Evolutionary conservation across 1,140 invertebrate species (phyloP), one percentile per base, ranked within the genome.

Genomic region (Bactericera cockerelli): DNA sequence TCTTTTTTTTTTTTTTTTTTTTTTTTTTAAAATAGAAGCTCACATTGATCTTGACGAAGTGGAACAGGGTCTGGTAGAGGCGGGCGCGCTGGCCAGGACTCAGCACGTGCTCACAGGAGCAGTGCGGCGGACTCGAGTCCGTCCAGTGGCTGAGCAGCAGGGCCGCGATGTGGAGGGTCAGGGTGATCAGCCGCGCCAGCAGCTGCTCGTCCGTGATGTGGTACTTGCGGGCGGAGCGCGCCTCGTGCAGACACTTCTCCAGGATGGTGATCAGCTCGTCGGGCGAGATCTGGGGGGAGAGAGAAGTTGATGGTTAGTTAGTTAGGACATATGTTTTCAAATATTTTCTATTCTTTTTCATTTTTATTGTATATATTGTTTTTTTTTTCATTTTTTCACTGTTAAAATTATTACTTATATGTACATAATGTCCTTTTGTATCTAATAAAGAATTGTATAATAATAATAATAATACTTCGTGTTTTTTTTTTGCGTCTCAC

Each of bases 171-270:
- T 49, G 6, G n/a, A 49, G 22, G 8, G 42, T 49, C n/a, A 49
- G 42, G n/a, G 22, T 22, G 42, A 49, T 49, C n/a, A 49, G 42
- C 19, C 42, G 6, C 19, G 6, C 8, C n/a, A 49, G n/a, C 4
- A 49, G 42, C 3, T 3, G 8, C 42, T 49, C 42, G 22, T 49
- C 42, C 3, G 42, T 49, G 22, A 49, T 49, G 22, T 49, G 6
- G 42, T 49, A 49, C 42, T 49, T 49, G n/a, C 79, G 62, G 1
- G 68, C 70, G 69, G 77, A 65, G 33, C 76, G 63, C 26, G 26
- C 56, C 49, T 33, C 24, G 60, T 59, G 58, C 25, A 38, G 13
- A 61, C 25, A 56, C 26, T 56, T 56, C n/a, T 25, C 11, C 16
- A 11, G 16, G 21, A 60, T 42, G 39, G 58, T 59, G 26, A 25